Base-by-base conservation (phyloP, 1,140 invertebrate species). In the Delia radicum region DNA sequence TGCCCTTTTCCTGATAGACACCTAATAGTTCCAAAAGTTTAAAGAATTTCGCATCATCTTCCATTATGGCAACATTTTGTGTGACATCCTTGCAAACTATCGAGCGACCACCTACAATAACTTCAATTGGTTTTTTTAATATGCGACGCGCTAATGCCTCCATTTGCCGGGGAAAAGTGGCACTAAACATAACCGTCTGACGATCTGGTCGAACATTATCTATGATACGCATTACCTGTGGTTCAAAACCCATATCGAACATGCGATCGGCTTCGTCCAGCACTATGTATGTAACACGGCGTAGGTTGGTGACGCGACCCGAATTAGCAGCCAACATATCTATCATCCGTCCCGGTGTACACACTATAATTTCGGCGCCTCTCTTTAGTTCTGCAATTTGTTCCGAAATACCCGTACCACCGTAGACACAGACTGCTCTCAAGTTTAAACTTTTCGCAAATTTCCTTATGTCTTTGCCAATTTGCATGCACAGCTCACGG, bases 241-340 rank as follows among this genome's bases (percentile, higher is more conserved):
- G 98, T 87, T 99, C 98, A 87, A 99, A 99, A 18, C 98, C 98
- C 97, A 99, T 99, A 84, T 99, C 98, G 85, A 99, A 99, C 98
- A 99, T 99, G 37, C 98, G 89, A 87, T 99, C 98, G 2, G 98
- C 98, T 88, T 99, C 98, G 87, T 99, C 98, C 2, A 99, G 87
- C 0, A 99, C 98, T 33, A 99, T 92, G 85, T 99, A 99, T 0
- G 98, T 99, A 29, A 98, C 96, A 37, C 98, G 87, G 27, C 94
- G 89, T 42, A 99, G 87, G 89, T 99, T 99, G 0, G 98, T 99
- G 0, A 99, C 98, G 77, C 96, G 91, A 0, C 97, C 98, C 75
- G 93, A 96, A 86, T 99, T 99, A 4, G 98, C 98, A 0, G 97
- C 96, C 72, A 99, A 87, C 97, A 99, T 99, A 86, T 99, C 98